Evolutionary conservation across 2,797 vertebrate genomes (phyloP).

Genomic region (Chloroceryle inda): DNA sequence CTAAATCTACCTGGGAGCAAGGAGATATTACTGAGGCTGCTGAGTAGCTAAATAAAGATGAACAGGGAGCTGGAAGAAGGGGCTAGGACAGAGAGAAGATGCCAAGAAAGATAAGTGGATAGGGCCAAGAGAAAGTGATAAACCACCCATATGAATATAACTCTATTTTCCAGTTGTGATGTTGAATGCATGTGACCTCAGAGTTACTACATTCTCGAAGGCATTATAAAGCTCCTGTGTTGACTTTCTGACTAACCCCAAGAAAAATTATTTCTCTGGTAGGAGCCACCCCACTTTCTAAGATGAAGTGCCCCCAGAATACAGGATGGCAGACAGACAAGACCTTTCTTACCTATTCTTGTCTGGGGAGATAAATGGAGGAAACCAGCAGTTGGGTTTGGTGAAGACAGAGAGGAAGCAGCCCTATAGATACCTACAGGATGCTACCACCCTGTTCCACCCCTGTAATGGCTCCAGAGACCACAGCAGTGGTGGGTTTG

Average conservation of each 20-base stretch:
- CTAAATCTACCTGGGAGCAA: fast-evolving
- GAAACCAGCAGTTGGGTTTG: background rate
- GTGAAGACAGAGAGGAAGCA: background rate
- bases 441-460: background rate
- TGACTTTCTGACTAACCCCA: background rate
- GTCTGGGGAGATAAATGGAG: background rate
- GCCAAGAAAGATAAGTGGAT: background rate
- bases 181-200: background rate
- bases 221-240: background rate
- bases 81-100: background rate
- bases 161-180: background rate
- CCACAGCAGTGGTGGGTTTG: background rate
- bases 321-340: background rate
- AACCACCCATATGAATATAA: background rate
- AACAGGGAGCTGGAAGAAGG: background rate
- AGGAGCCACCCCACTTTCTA: background rate
- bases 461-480: background rate
- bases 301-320: background rate
- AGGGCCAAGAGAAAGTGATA: background rate
- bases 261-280: background rate
- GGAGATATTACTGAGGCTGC: background rate
- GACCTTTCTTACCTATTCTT: background rate
- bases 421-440: background rate
- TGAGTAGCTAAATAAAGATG: background rate
- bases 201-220: background rate